Conservation (phyloP, 2,113 vertebrate species). For the Etia nguti region DNA sequence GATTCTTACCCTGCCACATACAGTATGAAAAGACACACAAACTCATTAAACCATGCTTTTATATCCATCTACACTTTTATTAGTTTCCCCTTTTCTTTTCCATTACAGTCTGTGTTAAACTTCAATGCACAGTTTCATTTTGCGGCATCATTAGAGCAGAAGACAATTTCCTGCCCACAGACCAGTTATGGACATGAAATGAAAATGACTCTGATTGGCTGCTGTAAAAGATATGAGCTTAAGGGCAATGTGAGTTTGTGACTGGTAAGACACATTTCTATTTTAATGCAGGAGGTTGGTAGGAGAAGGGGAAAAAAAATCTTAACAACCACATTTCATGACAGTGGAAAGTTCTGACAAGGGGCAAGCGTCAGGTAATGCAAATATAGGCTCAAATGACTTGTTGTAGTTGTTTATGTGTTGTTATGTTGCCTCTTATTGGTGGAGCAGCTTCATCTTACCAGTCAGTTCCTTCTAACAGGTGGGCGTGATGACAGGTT, state of each 20-base stretch:
- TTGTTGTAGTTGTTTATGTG: not conserved
- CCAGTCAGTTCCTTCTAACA: not conserved
- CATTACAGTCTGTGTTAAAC: constrained; percentile 17
- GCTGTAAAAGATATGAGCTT: constrained; percentile 16
- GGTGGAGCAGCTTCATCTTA: not conserved
- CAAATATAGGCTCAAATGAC: not conserved
- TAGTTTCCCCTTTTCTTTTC: constrained; percentile 19
- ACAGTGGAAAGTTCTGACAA: not conserved
- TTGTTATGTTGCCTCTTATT: not conserved
- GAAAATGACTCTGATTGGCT: constrained; percentile 34
- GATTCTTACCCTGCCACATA: not conserved
- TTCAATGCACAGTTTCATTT: constrained; percentile 24
- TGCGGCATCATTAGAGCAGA: constrained; percentile 32
- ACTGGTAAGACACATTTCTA: constrained; percentile 9
- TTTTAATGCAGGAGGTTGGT: not conserved
- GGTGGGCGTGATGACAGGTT: not conserved
- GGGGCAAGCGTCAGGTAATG: not conserved
- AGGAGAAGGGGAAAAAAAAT: not conserved
- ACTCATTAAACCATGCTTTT: not conserved
- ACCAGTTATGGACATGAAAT: constrained; percentile 24
- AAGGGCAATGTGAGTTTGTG: constrained; percentile 10
- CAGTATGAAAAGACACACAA: not conserved
- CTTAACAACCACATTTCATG: constrained; percentile 6
- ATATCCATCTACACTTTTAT: constrained; percentile 5
- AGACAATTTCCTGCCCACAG: constrained; percentile 40